These are phyloP conservation scores for Alectoris magna DNA, from an alignment of 2,797 vertebrate genomes.

Conservation along the genomic window DNA sequence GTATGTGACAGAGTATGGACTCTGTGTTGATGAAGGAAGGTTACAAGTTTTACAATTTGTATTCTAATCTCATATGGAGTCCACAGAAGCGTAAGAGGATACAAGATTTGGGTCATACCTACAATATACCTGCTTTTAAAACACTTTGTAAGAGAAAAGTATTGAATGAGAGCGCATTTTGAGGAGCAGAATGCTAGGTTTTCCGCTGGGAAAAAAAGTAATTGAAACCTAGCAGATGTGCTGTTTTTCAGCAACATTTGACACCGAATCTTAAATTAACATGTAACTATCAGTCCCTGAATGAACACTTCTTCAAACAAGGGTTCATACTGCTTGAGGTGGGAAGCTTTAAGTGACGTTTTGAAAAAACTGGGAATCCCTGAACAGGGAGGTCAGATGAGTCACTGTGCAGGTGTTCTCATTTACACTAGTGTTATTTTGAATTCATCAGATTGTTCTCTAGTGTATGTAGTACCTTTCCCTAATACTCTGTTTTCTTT, in stretches of 20 bases:
- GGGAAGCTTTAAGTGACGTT: neutral
- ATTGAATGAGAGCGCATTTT: neutral
- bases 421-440: neutral
- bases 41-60: neutral
- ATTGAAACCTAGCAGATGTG: neutral
- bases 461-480: neutral
- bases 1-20: neutral
- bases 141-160: neutral
- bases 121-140: neutral
- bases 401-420: neutral
- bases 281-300: neutral
- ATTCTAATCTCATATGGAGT: neutral
- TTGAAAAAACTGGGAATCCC: neutral
- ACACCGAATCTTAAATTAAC: neutral
- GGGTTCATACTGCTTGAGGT: neutral
- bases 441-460: neutral
- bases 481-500: conserved; percentile 60
- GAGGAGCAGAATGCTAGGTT: neutral
- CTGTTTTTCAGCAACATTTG: neutral
- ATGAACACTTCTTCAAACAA: neutral
- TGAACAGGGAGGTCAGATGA: neutral
- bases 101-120: neutral
- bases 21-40: neutral
- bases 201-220: neutral
- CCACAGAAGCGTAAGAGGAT: neutral